Percentiles rank a stretch among this genome's conserved stretches.
Evolutionary conservation across 2,888 invertebrate genomes (phyloP).

Genomic region (Leptinotarsa tumamoca): DNA sequence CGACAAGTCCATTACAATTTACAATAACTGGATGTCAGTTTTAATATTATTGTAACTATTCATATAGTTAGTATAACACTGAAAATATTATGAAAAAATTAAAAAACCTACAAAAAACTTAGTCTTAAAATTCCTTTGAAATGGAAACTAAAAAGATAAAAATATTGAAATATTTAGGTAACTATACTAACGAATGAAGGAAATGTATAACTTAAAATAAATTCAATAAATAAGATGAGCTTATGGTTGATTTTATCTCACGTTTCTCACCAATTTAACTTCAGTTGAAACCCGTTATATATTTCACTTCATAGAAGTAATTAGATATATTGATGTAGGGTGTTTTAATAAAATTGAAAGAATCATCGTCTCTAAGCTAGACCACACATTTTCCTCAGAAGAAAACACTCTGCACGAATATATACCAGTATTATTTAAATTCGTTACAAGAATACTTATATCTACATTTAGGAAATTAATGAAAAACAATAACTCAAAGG

Average conservation of each 20-base stretch:
- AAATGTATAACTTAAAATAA: conserved; percentile 16
- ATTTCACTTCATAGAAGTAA: conserved; percentile 61
- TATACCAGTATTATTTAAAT: conserved; percentile 56
- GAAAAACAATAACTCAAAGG: conserved; percentile 39
- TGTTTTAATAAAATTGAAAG: conserved; percentile 35
- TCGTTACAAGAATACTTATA: conserved; percentile 64
- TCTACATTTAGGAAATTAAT: conserved; percentile 51
- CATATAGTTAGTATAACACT: conserved; percentile 42
- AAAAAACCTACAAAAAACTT: conserved; percentile 32
- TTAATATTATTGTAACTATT: conserved; percentile 57
- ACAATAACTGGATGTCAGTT: conserved; percentile 56
- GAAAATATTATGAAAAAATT: conserved; percentile 45
- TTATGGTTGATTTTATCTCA: conserved; percentile 20
- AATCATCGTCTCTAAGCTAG: conserved; percentile 9
- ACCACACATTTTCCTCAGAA: conserved; percentile 1
- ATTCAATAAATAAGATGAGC: conserved; percentile 11
- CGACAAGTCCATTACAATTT: conserved; percentile 63
- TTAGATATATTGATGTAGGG: conserved; percentile 39
- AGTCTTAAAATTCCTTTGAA: not conserved
- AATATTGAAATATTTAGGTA: not conserved
- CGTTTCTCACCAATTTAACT: conserved; percentile 15
- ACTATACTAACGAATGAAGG: not conserved
- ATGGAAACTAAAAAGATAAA: not conserved
- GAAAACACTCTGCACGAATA: conserved; percentile 34
- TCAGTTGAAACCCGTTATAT: conserved; percentile 39